These are phyloP conservation scores for Casuarius casuarius DNA, from an alignment of 2,113 vertebrate species.

Conservation along the genomic window DNA sequence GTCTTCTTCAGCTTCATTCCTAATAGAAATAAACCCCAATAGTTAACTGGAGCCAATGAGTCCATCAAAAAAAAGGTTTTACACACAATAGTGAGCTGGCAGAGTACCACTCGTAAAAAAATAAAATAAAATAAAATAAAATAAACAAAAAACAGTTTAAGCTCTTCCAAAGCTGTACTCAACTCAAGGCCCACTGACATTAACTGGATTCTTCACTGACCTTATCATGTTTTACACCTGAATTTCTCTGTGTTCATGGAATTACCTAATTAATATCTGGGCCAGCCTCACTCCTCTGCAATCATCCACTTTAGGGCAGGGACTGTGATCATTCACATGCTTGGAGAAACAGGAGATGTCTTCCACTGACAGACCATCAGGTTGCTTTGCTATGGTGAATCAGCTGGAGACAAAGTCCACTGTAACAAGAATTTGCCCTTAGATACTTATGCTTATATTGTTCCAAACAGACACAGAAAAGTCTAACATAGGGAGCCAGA, in stretches of 20 bases:
- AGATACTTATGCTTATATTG: not conserved
- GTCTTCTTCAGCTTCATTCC: not conserved
- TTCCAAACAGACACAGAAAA: not conserved
- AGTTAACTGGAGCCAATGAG: not conserved
- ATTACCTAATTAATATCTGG: not conserved
- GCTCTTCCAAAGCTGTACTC: not conserved
- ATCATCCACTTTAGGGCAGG: not conserved
- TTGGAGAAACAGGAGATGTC: not conserved
- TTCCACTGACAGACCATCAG: not conserved
- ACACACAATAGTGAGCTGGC: not conserved
- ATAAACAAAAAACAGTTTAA: not conserved
- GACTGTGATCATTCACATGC: too few species aligned
- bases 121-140: rapidly evolving
- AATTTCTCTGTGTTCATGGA: not conserved
- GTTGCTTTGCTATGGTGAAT: not conserved
- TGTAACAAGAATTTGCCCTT: not conserved
- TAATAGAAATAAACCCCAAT: conserved; percentile 3
- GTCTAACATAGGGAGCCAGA: not conserved
- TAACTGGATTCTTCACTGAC: not conserved
- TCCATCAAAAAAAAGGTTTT: not conserved
- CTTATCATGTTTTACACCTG: not conserved
- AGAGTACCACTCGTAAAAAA: not conserved
- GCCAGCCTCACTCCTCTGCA: not conserved
- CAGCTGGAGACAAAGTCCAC: not conserved
- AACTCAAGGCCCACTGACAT: not conserved